Evolutionary conservation across 1,140 invertebrate genomes (phyloP), one percentile per base, ranked within the genome.

Genomic region (Apis laboriosa): DNA sequence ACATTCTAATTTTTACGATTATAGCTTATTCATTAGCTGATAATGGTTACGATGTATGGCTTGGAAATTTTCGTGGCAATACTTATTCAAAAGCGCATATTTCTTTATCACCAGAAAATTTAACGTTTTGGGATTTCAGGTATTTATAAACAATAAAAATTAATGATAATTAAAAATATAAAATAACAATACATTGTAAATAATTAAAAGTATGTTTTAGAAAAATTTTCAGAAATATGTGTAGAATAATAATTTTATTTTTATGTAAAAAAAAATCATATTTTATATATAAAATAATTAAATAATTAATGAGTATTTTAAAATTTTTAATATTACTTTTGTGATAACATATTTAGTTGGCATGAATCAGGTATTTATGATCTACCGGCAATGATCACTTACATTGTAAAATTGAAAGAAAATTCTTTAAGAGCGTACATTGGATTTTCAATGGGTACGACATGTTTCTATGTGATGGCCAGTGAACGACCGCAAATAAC

Each of bases 391-490:
- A 94, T 95, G 58, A 95, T 96, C 11, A 68, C 95, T 66, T 95
- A 95, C 81, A 89, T 93, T 3, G 86, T 71, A 3, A 78, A 88
- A 60, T 11, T 74, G 0, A 92, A 80, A 66, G 68, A 86, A 4
- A 55, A 86, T 8, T 77, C 77, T 56, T 60, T 94, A 21, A 84
- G 28, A 15, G 76, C 86, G 9, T 96, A 96, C 83, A 92, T 96
- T 15, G 96, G 96, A 1, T 95, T 96, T 88, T 96, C 96, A 0
- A 95, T 96, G 96, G 96, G 96, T 5, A 94, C 94, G 7, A 96
- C 95, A 1, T 93, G 93, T 68, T 95, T 96, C 87, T 96, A 96
- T 85, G 95, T 95, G 7, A 95, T 96, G 95, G 92, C 95, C 82
- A 94, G 94, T 9, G 90, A 94, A 77, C 92, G 92, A 68, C 95